Percentiles rank a stretch among this genome's conserved stretches.
These are phyloP conservation scores for Drosophila leonis DNA, from an alignment of 2,888 invertebrate species.

Conservation along the genomic window DNA sequence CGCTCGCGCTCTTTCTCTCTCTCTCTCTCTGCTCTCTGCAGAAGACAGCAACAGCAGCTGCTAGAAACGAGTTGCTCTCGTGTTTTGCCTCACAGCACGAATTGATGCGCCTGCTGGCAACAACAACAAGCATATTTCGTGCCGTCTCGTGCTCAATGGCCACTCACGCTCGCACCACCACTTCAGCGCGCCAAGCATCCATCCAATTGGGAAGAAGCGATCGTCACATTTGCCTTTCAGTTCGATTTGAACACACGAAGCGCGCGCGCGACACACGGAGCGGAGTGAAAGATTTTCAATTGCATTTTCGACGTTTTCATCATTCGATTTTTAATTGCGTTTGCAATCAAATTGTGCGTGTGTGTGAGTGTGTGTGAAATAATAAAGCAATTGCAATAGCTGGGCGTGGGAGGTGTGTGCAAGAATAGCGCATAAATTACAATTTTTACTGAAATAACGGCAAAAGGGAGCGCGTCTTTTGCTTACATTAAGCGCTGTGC, in stretches of 20 bases:
- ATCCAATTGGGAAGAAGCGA: slow-evolving; percentile 58
- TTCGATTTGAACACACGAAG: slow-evolving; percentile 63
- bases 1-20: slow-evolving; percentile 22
- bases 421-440: slow-evolving; percentile 48
- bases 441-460: slow-evolving; percentile 21
- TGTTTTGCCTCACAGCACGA: slow-evolving; percentile 7
- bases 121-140: slow-evolving; percentile 2
- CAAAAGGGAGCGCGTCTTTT: slow-evolving; percentile 25
- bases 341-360: slow-evolving; percentile 29
- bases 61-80: slow-evolving; percentile 25
- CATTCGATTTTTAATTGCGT: slow-evolving; percentile 15
- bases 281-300: slow-evolving; percentile 9
- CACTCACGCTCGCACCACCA: slow-evolving; percentile 34
- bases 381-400: slow-evolving; percentile 27
- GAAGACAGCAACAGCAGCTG: slow-evolving; percentile 7
- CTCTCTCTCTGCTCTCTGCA: slow-evolving; percentile 2
- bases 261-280: slow-evolving; percentile 38
- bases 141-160: slow-evolving; percentile 4
- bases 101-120: not conserved
- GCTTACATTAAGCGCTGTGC: slow-evolving; percentile 51
- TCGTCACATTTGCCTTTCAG: slow-evolving; percentile 54
- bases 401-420: slow-evolving; percentile 1
- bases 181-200: slow-evolving; percentile 38
- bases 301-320: slow-evolving; percentile 1
- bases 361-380: slow-evolving; percentile 2